Conservation (phyloP, 2,888 invertebrate species). For the Watsonalla binaria region DNA sequence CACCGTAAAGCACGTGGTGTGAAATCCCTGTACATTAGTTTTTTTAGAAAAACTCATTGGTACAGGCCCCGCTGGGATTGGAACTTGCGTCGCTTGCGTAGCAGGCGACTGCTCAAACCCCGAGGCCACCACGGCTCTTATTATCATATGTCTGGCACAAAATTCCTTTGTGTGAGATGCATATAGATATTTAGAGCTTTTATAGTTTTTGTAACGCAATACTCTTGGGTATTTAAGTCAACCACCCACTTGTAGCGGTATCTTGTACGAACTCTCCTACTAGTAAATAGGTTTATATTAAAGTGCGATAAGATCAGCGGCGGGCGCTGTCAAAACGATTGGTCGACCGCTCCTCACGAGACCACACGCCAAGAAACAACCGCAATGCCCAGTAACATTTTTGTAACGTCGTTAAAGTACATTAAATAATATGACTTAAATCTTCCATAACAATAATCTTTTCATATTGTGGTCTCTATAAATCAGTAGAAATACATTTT, state of each 20-base stretch:
- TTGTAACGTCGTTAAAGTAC: background rate
- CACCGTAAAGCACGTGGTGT: too few relatives aligned
- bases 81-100: too few relatives aligned
- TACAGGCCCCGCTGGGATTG: too few relatives aligned
- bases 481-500: too few relatives aligned
- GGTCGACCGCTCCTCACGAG: slow-evolving; percentile 32
- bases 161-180: background rate
- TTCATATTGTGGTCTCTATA: too few relatives aligned
- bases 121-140: too few relatives aligned
- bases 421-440: background rate
- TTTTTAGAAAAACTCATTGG: too few relatives aligned
- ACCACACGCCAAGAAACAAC: slow-evolving; percentile 54
- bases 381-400: slow-evolving; percentile 14
- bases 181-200: background rate
- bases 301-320: slow-evolving; percentile 54
- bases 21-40: too few relatives aligned
- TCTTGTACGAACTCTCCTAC: slow-evolving; percentile 22
- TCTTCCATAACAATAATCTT: too few relatives aligned
- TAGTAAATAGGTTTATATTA: slow-evolving; percentile 52
- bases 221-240: slow-evolving; percentile 5
- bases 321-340: slow-evolving; percentile 52
- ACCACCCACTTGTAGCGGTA: slow-evolving; percentile 11
- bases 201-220: slow-evolving; percentile 1
- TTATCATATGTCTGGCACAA: background rate
- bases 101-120: too few relatives aligned